A percentile compares a stretch with the other conserved stretches of the same genome.
phyloP scores from a whole-genome alignment of 2,888 invertebrate species.

The Sinhomidia bicolor region DNA sequence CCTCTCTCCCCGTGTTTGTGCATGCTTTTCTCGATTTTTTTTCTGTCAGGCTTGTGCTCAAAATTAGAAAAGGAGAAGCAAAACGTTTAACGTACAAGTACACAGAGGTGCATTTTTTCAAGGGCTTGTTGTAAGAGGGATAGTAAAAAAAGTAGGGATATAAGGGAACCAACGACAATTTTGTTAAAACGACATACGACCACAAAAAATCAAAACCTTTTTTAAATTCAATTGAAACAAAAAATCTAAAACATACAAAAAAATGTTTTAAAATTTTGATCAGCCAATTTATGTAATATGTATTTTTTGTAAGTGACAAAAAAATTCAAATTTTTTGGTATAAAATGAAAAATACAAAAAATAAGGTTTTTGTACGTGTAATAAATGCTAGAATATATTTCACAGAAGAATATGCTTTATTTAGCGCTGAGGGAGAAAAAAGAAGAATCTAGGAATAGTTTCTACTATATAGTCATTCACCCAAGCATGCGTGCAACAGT shows the following conservation, averaged over 20 bases:
- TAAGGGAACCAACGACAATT: not conserved
- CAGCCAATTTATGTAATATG: conserved; percentile 18
- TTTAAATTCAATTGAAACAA: conserved; percentile 6
- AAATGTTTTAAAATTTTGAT: not conserved
- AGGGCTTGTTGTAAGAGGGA: not conserved
- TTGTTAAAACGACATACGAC: conserved; percentile 2
- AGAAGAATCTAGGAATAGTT: no score
- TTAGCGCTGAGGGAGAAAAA: no score
- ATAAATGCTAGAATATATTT: no score
- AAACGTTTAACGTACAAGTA: conserved; percentile 1
- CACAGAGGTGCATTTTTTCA: not conserved
- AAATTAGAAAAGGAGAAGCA: not conserved
- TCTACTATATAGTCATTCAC: no score
- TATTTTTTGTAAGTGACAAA: conserved; percentile 38
- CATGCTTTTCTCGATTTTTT: not conserved
- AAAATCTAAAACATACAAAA: not conserved
- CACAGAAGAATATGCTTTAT: no score
- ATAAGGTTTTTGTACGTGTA: no score
- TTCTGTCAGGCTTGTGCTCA: conserved; percentile 17
- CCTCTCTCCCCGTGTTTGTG: not conserved
- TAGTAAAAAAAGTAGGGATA: not conserved
- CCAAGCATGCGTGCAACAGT: no score
- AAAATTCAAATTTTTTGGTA: conserved; percentile 53
- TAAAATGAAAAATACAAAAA: not conserved
- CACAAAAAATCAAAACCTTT: conserved; percentile 38